Evolutionary conservation across 2,888 invertebrate species (phyloP).

Genomic region (Lamellibrachia columna): DNA sequence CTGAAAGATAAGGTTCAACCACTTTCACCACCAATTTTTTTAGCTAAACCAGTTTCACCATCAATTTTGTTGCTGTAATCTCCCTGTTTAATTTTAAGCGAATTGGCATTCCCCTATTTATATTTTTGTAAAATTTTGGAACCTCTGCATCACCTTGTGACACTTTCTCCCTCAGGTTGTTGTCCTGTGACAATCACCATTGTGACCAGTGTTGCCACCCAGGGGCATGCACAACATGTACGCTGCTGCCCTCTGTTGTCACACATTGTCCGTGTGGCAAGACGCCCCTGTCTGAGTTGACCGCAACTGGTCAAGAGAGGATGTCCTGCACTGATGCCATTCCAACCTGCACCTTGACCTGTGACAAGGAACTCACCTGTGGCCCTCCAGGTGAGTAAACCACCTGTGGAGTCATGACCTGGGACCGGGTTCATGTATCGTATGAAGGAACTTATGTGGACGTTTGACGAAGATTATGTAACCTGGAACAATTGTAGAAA

Average conservation of each 20-base stretch:
- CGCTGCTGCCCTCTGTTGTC: slow-evolving; percentile 72
- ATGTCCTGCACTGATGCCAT: slow-evolving; percentile 57
- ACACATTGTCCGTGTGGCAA: slow-evolving; percentile 83
- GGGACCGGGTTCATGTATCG: too few relatives aligned
- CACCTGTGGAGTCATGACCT: not conserved
- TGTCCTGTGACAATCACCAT: slow-evolving; percentile 71
- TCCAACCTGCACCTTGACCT: slow-evolving; percentile 75
- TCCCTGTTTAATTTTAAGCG: too few relatives aligned
- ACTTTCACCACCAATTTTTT: too few relatives aligned
- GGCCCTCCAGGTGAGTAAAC: slow-evolving; percentile 62
- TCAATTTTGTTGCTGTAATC: too few relatives aligned
- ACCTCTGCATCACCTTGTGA: not conserved
- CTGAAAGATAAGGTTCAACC: too few relatives aligned
- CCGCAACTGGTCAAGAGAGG: slow-evolving; percentile 37
- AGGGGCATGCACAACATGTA: slow-evolving; percentile 75
- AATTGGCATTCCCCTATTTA: too few relatives aligned
- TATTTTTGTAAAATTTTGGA: too few relatives aligned
- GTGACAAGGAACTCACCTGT: slow-evolving; percentile 81
- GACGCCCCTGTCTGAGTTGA: slow-evolving; percentile 66
- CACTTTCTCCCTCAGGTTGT: not conserved
- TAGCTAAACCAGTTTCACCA: too few relatives aligned
- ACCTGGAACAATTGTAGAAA: too few relatives aligned
- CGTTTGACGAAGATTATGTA: too few relatives aligned
- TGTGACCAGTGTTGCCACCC: slow-evolving; percentile 78
- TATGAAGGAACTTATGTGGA: too few relatives aligned